phyloP scores from a whole-genome alignment of 2,888 invertebrate species.

The Napeogenes sylphis region DNA sequence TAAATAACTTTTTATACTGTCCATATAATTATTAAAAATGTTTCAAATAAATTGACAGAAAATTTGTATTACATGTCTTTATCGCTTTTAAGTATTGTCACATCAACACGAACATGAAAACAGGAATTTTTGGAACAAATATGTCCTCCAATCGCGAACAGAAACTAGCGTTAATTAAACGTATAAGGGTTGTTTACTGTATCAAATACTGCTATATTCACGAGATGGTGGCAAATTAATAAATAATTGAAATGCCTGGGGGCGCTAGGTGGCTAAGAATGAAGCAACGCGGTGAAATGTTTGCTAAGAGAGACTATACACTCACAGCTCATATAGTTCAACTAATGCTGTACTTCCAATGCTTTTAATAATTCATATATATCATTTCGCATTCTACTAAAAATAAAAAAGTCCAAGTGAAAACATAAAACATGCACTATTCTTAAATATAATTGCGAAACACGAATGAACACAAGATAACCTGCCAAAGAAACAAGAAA shows the following conservation, averaged over 20 bases:
- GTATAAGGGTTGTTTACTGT: conserved; percentile 31
- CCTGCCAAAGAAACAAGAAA: too few relatives aligned
- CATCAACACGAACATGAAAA: neutral
- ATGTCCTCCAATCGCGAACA: neutral
- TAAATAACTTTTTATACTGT: neutral
- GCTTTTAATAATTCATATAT: too few relatives aligned
- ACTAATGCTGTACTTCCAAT: neutral
- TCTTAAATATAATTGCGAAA: too few relatives aligned
- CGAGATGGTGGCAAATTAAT: conserved; percentile 46
- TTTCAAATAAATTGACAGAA: neutral
- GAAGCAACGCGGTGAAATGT: conserved; percentile 35
- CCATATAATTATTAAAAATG: neutral
- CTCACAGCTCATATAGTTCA: conserved; percentile 2
- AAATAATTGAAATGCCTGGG: conserved; percentile 63
- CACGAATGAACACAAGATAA: too few relatives aligned
- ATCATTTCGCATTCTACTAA: too few relatives aligned
- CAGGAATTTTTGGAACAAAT: neutral
- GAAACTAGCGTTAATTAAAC: conserved; percentile 31
- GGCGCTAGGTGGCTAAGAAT: conserved; percentile 57
- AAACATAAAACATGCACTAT: too few relatives aligned
- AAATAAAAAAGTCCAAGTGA: too few relatives aligned
- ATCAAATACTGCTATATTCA: conserved; percentile 39
- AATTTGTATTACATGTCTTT: neutral
- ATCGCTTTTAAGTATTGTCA: neutral
- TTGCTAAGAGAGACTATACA: conserved; percentile 28